Base-by-base conservation (phyloP, 2,113 vertebrate genomes). In the Morphnarchus princeps region DNA sequence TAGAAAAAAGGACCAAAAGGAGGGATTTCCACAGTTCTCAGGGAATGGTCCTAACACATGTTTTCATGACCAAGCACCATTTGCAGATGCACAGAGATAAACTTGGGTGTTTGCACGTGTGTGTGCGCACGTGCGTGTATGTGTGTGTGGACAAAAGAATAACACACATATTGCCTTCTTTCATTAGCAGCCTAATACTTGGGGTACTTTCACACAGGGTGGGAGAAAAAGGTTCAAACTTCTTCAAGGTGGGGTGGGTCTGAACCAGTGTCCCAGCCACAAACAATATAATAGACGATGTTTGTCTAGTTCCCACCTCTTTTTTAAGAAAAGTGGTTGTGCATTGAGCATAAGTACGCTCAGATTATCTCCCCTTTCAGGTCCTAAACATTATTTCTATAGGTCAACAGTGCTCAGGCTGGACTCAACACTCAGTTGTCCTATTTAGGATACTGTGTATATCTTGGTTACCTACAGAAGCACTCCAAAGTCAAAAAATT, bases 111-210 rank as follows among this genome's bases (percentile, higher is more conserved):
- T 50, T 70, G 11, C 6, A 2, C 13, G 31, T 25, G 10, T 19
- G 10, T 26, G 26, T 15, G 15, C 3, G 5, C 7, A 6, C 2
- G 2, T 21, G 11, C 1, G 1, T 42, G 17, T 25, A 8, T 13
- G 6, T 32, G 13, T 28, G 20, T 16, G 7, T 3, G 3, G 15
- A 18, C 15, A 50, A 50, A 31, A 74, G 31, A 63, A 7, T 38
- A 58, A 25, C 14, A 43, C 10, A 14, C 1, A 1, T 70, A 1
- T 70, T 62, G 6, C 15, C 19, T 67, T 85, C 45, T 50, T 88
- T 63, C 2, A 1, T 4, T 55, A 57, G 2, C 62, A 42, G 36
- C 19, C 25, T 58, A 65, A 76, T 50, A 57, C 22, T 67, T 63
- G 6, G 11, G 4, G 20, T 52, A 26, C 6, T 71, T 87, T 71